phyloP scores from a whole-genome alignment of 2,113 vertebrate species.

The Scytalopus superciliaris region DNA sequence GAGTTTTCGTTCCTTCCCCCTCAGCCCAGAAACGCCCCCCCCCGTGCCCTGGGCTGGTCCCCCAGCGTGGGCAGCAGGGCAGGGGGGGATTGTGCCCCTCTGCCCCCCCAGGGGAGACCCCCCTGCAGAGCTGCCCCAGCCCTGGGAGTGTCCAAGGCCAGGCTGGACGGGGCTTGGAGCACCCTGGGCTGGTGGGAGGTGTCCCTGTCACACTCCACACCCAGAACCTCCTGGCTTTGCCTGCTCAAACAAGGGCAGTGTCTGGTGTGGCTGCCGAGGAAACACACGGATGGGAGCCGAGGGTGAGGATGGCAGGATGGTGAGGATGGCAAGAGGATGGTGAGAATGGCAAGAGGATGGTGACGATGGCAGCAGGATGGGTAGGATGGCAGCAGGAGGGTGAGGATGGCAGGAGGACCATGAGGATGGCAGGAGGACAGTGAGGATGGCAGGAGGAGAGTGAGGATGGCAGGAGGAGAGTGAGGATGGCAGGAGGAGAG shows the following conservation, averaged over 20 bases:
- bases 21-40: neutral
- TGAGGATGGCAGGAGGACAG: too few relatives aligned
- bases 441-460: too few relatives aligned
- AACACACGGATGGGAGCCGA: neutral
- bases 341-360: too few relatives aligned
- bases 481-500: too few relatives aligned
- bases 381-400: too few relatives aligned
- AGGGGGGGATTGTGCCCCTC: neutral
- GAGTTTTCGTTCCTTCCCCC: neutral
- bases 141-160: neutral
- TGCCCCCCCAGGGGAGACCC: neutral
- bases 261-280: neutral
- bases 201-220: neutral
- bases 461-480: too few relatives aligned
- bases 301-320: too few relatives aligned
- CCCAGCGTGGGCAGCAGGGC: neutral
- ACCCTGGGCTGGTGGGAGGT: fast-evolving
- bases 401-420: too few relatives aligned
- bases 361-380: too few relatives aligned
- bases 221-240: fast-evolving
- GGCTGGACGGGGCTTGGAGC: neutral
- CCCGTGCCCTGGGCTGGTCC: neutral
- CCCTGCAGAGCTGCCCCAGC: neutral
- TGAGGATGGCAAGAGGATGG: too few relatives aligned
- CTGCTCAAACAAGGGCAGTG: conserved; percentile 1